These are phyloP conservation scores for Mus musculus DNA, from an alignment of 2,113 vertebrate species.

Conservation along the genomic window GRCm39 chr5:90428001-90428500, in stretches of 20 bases:
- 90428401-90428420: background rate
- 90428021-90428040: constrained; percentile 26
- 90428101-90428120: constrained; percentile 3
- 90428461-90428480: background rate
- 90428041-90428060: constrained; percentile 33
- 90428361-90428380: constrained; percentile 26
- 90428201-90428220: background rate
- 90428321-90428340: background rate
- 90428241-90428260: background rate
- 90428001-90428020: constrained; percentile 20
- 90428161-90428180: constrained; percentile 46
- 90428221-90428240: constrained; percentile 26
- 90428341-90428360: constrained; percentile 19
- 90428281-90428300: constrained; percentile 13
- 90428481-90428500: background rate
- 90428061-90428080: constrained; percentile 15
- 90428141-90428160: constrained; percentile 39
- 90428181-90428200: background rate
- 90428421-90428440: background rate
- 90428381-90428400: background rate
- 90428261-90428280: background rate
- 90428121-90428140: background rate
- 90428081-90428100: constrained; percentile 14
- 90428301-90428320: constrained; percentile 11
- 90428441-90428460: background rate